Evolutionary conservation across 2,888 invertebrate genomes (phyloP).

Genomic region (Seira ritae): DNA sequence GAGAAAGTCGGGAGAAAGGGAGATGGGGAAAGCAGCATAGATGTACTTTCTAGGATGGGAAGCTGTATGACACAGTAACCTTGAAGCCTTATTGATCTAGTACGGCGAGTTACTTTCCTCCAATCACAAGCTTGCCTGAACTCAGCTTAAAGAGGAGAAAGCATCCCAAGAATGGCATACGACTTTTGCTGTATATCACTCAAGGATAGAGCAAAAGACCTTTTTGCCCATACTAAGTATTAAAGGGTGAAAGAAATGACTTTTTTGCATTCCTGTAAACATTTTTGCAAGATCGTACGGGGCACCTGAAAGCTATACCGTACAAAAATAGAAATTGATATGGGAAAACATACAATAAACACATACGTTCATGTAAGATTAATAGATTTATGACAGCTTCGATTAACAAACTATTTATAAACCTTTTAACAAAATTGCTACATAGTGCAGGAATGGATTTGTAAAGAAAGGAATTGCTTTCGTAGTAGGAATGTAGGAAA

Average conservation of each 20-base stretch:
- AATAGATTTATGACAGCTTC: background rate
- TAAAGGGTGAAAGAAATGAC: background rate
- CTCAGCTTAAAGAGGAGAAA: background rate
- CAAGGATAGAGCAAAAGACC: background rate
- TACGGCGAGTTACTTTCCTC: slow-evolving; percentile 22
- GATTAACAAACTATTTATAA: no score
- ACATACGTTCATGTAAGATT: background rate
- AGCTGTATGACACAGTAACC: slow-evolving; percentile 71
- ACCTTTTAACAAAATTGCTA: no score
- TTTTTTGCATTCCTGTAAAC: background rate
- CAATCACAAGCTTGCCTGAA: slow-evolving; percentile 39
- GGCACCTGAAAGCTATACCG: background rate
- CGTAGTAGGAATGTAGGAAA: no score
- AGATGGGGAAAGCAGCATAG: slow-evolving; percentile 61
- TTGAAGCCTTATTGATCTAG: slow-evolving; percentile 69
- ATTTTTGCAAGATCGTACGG: background rate
- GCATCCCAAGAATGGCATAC: background rate
- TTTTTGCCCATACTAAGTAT: background rate
- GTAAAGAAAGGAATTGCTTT: no score
- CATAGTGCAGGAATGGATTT: no score
- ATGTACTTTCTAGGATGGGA: slow-evolving; percentile 50
- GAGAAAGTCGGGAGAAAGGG: slow-evolving; percentile 41
- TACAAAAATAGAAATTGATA: background rate
- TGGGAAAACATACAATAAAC: background rate
- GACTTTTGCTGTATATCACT: background rate